Base-by-base conservation (phyloP, 2,888 invertebrate species). In the Eustalomyia histrio region DNA sequence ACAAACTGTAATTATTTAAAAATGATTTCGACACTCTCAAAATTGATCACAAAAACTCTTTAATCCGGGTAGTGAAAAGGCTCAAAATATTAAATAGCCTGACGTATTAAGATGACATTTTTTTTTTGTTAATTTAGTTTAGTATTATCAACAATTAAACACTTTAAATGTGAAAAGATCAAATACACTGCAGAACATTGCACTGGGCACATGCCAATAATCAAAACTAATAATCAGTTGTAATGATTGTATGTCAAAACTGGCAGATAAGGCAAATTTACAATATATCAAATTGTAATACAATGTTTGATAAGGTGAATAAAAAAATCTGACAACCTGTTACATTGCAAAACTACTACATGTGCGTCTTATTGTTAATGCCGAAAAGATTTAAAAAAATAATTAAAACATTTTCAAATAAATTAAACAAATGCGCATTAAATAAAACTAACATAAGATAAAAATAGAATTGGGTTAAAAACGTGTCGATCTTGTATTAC, bases 171-270 rank as follows among this genome's bases (percentile, higher is more conserved):
- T 68, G 43, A 74, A 53, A 64, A 64, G 58, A 57, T 69, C 58
- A 64, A 79, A 58, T n/a, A 39, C 64, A 60, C 53, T 69, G 68
- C 67, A 68, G 78, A 67, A n/a, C 78, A 57, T 61, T 74, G 64
- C 64, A 58, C 69, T 64, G 43, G 43, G 47, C 33, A 69, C n/a
- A 64, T 58, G 52, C 39, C 43, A 74, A 52, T 67, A 65, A 47
- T 47, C n/a, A 47, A n/a, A 47, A 6, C 5, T 6, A 14, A 47
- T 47, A 47, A 47, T 47, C 14, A 47, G 9, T 39, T 12, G 39
- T 39, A 39, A 1, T 47, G 16, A 47, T 47, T 47, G 43, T n/a
- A n/a, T 47, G 43, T 47, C 29, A n/a, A 24, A 63, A 24, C 12
- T 47, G 47, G 16, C 47, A 24, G 73, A 73, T 73, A 64, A 64